Base-by-base conservation (phyloP, 2,888 invertebrate species). In the Ischnura elegans region DNA sequence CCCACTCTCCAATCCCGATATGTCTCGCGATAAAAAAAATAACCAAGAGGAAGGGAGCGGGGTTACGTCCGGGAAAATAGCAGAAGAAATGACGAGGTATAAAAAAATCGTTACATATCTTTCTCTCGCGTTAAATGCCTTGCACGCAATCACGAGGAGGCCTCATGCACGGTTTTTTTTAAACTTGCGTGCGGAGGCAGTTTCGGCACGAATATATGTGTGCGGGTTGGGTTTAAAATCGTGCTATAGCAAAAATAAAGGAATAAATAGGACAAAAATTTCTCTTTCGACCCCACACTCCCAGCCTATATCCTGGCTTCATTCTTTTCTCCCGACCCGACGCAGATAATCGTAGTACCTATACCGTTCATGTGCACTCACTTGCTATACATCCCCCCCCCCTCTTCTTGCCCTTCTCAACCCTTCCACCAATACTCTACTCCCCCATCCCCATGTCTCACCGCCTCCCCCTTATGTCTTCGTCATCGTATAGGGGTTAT, bases 111-210 rank as follows among this genome's bases (percentile, higher is more conserved):
- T 46, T 36, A n/a, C n/a, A n/a, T n/a, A 16, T 55, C 29, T 25
- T 47, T 87, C 87, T 10, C 55, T 87, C n/a, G 47, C 55, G 42
- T 43, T 55, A 61, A 90, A 90, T 61, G 21, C 55, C 43, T 8
- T 25, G 42, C 90, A 90, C 90, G 90, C 61, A 90, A 90, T 66
- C 55, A 61, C 13, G n/a, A 25, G 36, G 61, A 51, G 51, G 55
- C 61, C 66, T 21, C 45, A 42, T 90, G 90, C 90, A 66, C 66
- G 43, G 43, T 61, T 42, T 21, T 21, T 42, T 42, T 90, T 90
- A 16, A 61, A 61, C 43, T 66, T 42, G 90, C 61, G 90, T 66
- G 90, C 61, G 13, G 90, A 90, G 55, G 43, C 43, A 61, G 61
- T 61, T 61, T 61, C n/a, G 61, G 61, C 25, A n/a, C n/a, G 61